phyloP scores from a whole-genome alignment of 2,888 invertebrate species.

The Atherix ibis region DNA sequence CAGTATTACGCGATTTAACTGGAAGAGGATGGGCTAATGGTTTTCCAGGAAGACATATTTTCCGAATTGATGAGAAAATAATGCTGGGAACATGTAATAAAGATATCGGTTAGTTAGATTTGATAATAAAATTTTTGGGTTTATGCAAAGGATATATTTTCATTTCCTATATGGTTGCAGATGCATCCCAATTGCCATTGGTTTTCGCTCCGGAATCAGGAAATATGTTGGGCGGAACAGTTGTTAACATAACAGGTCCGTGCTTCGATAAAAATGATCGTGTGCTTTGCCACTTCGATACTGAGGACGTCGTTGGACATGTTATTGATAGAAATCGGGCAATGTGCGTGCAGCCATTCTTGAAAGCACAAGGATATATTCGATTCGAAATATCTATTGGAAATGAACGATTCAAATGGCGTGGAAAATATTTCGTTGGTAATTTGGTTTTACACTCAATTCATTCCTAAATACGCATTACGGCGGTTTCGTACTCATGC shows the following conservation, averaged over 20 bases:
- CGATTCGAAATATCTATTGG: conserved; percentile 74
- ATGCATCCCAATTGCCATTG: conserved; percentile 63
- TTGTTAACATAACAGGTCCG: conserved; percentile 92
- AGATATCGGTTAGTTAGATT: conserved; percentile 50
- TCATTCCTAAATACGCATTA: too few relatives aligned
- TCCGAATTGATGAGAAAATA: conserved; percentile 89
- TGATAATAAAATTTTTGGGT: not conserved
- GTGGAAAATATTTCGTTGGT: conserved; percentile 84
- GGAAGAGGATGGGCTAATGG: conserved; percentile 77
- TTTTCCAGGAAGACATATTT: conserved; percentile 81
- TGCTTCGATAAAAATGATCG: conserved; percentile 66
- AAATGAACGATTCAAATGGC: conserved; percentile 72
- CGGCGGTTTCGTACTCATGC: too few relatives aligned
- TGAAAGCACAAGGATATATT: conserved; percentile 78
- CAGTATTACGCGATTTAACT: conserved; percentile 67
- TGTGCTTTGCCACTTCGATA: conserved; percentile 73
- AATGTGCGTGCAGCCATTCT: conserved; percentile 74
- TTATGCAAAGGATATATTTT: not conserved
- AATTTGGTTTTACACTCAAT: too few relatives aligned
- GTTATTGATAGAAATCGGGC: conserved; percentile 69
- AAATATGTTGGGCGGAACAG: conserved; percentile 92
- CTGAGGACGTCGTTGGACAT: conserved; percentile 58
- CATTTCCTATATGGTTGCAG: conserved; percentile 31
- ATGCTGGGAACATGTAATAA: conserved; percentile 85
- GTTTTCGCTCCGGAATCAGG: conserved; percentile 90